Conservation (phyloP, 2,113 vertebrate species). For the Prietella phreatophila region DNA sequence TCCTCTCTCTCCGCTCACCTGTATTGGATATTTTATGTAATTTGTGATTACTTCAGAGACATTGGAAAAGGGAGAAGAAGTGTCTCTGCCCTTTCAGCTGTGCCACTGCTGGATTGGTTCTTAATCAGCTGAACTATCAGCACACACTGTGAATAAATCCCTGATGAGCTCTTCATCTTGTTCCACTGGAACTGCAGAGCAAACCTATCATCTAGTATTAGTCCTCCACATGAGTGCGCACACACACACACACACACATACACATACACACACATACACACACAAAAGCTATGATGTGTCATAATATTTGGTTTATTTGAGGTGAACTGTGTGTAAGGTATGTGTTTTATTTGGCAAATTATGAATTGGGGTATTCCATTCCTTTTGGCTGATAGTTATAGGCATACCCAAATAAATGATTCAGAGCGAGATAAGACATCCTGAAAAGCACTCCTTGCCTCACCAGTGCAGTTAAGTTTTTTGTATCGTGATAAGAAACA, state of each 20-base stretch:
- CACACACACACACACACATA: neutral
- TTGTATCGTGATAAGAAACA: neutral
- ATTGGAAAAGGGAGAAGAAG: neutral
- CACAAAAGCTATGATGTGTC: neutral
- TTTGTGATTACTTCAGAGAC: constrained; percentile 33
- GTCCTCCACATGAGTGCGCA: constrained; percentile 13
- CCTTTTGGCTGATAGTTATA: neutral
- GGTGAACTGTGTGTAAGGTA: neutral
- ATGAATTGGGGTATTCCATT: neutral
- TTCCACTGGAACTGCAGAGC: constrained; percentile 37
- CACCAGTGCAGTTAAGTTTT: neutral
- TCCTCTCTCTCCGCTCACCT: neutral
- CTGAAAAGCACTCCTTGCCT: neutral
- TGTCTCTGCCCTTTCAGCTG: constrained; percentile 42
- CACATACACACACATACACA: neutral
- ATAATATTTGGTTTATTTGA: constrained; percentile 21
- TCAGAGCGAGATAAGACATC: neutral
- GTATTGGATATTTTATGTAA: constrained; percentile 34
- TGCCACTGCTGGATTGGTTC: constrained; percentile 42
- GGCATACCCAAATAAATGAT: neutral
- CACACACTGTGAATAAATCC: constrained; percentile 49
- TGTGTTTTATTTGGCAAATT: neutral
- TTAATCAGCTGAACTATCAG: constrained; percentile 56
- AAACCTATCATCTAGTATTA: constrained; percentile 48
- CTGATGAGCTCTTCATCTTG: constrained; percentile 43